Percentiles rank a stretch among this genome's conserved stretches.
phyloP scores from a whole-genome alignment of 1,140 invertebrate genomes.

The Ganaspis sp. region DNA sequence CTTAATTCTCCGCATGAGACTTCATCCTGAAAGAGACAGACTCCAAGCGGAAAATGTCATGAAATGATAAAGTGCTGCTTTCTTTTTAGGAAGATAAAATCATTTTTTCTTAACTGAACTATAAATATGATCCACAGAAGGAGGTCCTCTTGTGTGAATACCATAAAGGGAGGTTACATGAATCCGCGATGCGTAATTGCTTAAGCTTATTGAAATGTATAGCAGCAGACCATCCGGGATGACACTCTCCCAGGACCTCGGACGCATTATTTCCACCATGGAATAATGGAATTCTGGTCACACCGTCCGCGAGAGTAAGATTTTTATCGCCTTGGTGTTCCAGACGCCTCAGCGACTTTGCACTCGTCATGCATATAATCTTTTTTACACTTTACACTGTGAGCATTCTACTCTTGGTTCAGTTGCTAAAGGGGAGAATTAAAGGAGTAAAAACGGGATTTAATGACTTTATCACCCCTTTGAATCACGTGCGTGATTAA shows the following conservation, averaged over 20 bases:
- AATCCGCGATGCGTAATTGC: slow-evolving; percentile 54
- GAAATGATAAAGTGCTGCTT: slow-evolving; percentile 36
- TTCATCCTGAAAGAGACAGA: background rate
- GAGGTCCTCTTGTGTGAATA: background rate
- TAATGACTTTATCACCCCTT: background rate
- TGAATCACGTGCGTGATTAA: background rate
- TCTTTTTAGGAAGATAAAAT: slow-evolving; percentile 30
- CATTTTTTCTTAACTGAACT: background rate
- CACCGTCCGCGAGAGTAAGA: slow-evolving; percentile 58
- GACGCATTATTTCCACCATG: slow-evolving; percentile 59
- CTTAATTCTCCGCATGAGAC: too few relatives aligned
- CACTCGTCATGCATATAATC: slow-evolving; percentile 58
- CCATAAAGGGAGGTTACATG: slow-evolving; percentile 43
- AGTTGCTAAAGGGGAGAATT: background rate
- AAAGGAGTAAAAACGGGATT: background rate
- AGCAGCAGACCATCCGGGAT: slow-evolving; percentile 46
- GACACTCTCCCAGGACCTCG: slow-evolving; percentile 63
- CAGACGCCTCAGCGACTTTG: slow-evolving; percentile 57
- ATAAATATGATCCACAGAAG: slow-evolving; percentile 31
- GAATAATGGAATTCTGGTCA: slow-evolving; percentile 72
- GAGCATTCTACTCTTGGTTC: background rate
- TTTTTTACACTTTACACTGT: slow-evolving; percentile 35
- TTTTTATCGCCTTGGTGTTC: slow-evolving; percentile 57
- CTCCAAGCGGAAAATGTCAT: background rate
- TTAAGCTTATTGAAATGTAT: slow-evolving; percentile 62